These are phyloP conservation scores for Eublepharis macularius DNA, from an alignment of 2,113 vertebrate genomes.

Conservation along the genomic window DNA sequence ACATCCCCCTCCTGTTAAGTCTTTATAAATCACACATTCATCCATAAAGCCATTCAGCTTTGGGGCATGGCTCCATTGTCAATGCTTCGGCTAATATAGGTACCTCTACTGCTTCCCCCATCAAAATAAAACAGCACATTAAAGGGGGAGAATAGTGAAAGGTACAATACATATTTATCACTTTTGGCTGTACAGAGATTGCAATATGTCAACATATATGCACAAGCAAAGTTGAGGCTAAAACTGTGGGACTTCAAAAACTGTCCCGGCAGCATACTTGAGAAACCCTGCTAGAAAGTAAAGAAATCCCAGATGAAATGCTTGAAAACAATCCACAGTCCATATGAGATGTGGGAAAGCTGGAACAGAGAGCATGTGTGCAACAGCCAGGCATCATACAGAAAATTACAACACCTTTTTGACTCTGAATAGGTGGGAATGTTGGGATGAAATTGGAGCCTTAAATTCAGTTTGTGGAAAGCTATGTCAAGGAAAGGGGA, in stretches of 20 bases:
- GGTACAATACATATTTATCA: neutral
- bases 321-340: neutral
- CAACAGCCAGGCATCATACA: neutral
- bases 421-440: no score
- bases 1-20: neutral
- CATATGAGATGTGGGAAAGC: neutral
- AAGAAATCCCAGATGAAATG: neutral
- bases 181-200: neutral
- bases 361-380: neutral
- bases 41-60: neutral
- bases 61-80: no score
- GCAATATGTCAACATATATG: neutral
- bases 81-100: neutral
- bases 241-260: neutral
- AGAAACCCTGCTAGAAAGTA: neutral
- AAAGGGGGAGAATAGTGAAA: neutral
- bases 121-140: neutral
- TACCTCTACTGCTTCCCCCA: neutral
- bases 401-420: neutral
- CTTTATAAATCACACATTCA: neutral
- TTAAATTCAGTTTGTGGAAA: neutral
- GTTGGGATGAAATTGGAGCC: neutral
- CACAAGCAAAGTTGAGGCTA: neutral
- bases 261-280: neutral
- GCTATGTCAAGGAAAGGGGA: neutral